These are phyloP conservation scores for Nephrotoma guestfalica DNA, from an alignment of 2,888 invertebrate genomes.

Conservation along the genomic window DNA sequence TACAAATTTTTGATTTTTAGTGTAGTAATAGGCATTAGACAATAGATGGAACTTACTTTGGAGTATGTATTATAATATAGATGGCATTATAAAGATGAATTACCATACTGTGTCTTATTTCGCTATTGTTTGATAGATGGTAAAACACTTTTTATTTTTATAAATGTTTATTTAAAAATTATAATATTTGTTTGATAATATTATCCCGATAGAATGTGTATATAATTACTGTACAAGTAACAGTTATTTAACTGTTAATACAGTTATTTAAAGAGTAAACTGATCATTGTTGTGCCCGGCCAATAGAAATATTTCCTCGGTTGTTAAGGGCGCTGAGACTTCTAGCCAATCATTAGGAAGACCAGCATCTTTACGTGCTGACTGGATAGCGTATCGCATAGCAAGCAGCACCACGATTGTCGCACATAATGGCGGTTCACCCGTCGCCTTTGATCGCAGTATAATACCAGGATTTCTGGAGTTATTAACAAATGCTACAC, in stretches of 20 bases:
- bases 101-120: background rate
- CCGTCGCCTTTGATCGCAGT: slow-evolving; percentile 29
- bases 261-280: background rate
- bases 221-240: background rate
- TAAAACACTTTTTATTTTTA: background rate
- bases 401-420: slow-evolving; percentile 39
- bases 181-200: background rate
- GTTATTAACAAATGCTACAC: slow-evolving; percentile 25
- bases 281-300: background rate
- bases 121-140: background rate
- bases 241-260: no score
- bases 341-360: slow-evolving; percentile 36
- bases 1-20: background rate
- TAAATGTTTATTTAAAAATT: background rate
- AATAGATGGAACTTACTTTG: background rate
- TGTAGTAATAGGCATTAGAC: background rate
- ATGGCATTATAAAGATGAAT: background rate
- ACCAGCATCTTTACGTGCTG: slow-evolving; percentile 45
- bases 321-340: slow-evolving; percentile 4
- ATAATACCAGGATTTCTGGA: background rate
- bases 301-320: slow-evolving; percentile 2
- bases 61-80: background rate
- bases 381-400: slow-evolving; percentile 43
- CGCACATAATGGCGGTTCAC: slow-evolving; percentile 38
- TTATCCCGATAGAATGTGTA: background rate